Conservation (phyloP, 2,113 vertebrate genomes). For the Hyaena hyaena region DNA sequence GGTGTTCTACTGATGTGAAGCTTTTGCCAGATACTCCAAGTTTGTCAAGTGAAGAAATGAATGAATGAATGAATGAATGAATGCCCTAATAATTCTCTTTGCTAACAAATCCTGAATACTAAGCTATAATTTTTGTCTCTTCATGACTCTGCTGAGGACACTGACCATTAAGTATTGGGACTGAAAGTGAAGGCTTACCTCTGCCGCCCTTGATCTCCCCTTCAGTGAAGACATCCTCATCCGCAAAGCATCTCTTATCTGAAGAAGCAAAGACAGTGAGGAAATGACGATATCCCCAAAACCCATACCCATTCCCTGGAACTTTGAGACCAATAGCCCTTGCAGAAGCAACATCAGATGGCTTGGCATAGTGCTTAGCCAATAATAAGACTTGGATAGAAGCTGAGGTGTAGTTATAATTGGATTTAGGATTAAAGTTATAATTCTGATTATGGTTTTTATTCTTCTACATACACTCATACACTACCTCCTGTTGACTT, state of each 20-base stretch:
- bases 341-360: neutral
- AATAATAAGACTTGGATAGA: neutral
- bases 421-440: neutral
- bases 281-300: neutral
- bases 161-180: neutral
- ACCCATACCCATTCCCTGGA: neutral
- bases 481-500: neutral
- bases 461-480: neutral
- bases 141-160: neutral
- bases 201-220: slow-evolving; percentile 62
- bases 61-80: neutral
- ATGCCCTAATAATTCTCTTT: neutral
- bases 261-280: slow-evolving; percentile 23
- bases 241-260: slow-evolving; percentile 86
- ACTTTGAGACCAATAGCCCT: neutral
- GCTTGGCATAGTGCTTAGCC: neutral
- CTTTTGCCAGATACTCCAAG: neutral
- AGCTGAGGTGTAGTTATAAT: neutral
- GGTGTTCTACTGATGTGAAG: neutral
- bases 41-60: neutral
- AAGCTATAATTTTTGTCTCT: neutral
- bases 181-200: slow-evolving; percentile 75
- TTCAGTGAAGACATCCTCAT: slow-evolving; percentile 75
- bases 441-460: neutral
- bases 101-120: neutral